Percentiles rank a stretch among this genome's conserved stretches.
Evolutionary conservation across 2,888 invertebrate species (phyloP).

Genomic region (Poecilus cupreus): DNA sequence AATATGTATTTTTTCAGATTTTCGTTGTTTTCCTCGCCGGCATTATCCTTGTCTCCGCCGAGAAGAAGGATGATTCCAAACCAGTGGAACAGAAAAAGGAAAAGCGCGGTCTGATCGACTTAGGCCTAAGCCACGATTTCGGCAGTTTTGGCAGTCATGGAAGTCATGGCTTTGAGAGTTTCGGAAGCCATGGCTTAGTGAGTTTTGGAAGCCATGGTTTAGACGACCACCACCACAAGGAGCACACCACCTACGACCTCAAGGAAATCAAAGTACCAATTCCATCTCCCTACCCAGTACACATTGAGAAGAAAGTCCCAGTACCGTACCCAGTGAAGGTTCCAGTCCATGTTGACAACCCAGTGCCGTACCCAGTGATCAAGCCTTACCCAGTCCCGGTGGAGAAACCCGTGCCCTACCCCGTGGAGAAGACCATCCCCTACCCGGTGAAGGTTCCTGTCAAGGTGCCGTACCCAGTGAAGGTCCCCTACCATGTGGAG

Average conservation of each 20-base stretch:
- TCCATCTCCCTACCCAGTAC: constrained; percentile 49
- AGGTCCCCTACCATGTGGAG: constrained; percentile 41
- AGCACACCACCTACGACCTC: constrained; percentile 60
- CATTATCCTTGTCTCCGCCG: constrained; percentile 55
- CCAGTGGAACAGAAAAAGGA: constrained; percentile 60
- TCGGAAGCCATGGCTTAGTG: constrained; percentile 39
- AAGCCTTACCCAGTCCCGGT: constrained; percentile 70
- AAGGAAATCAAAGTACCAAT: constrained; percentile 52
- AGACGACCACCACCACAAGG: constrained; percentile 63
- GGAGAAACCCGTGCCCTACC: constrained; percentile 70
- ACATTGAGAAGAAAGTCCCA: constrained; percentile 48
- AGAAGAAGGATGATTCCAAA: constrained; percentile 44
- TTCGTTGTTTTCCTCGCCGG: constrained; percentile 57
- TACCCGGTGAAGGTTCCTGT: constrained; percentile 67
- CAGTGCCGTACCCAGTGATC: constrained; percentile 65
- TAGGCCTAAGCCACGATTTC: constrained; percentile 42
- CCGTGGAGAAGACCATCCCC: constrained; percentile 60
- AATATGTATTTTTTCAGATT: not conserved
- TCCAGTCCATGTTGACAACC: constrained; percentile 65
- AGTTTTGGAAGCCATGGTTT: constrained; percentile 58
- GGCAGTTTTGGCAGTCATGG: constrained; percentile 57
- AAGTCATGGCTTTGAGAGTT: no score
- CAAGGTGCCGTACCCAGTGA: constrained; percentile 47
- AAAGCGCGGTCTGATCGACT: constrained; percentile 62
- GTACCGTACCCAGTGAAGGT: constrained; percentile 64